Evolutionary conservation across 2,888 invertebrate genomes (phyloP), one percentile per base, ranked within the genome.

Genomic region (Lagria hirta): DNA sequence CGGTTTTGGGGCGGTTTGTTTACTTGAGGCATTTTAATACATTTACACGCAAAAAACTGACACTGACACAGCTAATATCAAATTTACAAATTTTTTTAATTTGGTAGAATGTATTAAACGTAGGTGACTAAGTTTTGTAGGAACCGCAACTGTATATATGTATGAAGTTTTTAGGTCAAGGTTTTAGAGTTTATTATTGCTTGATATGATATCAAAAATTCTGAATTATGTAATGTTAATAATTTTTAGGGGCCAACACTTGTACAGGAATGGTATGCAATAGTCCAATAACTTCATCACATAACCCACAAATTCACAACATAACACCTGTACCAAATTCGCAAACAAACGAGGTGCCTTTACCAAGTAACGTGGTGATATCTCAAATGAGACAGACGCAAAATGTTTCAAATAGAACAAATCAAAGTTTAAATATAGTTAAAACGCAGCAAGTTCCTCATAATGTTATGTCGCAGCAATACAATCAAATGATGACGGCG

Each of bases 281-380:
- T 48, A 69, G 66, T 56, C 67, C 68, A 2, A 56, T 63, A 14
- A 57, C 63, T 13, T 55, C 64, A 3, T 49, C 58, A 24, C 63
- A 61, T 35, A 55, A 54, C 34, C 54, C 60, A 15, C 60, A 59
- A 32, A 54, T 57, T 21, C 55, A 52, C 28, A 61, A 60, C 49
- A 48, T 58, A 20, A 57, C 61, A 42, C 43, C 56, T 29, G 51
- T 62, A 28, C 47, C 61, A 13, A 65, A 58, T 54, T 57, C 63
- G 20, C 64, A 64, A 59, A 55, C 61, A 21, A 64, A 64, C 48
- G 71, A 71, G 56, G 68, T 73, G 60, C 71, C 70, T 58, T 62
- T 72, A 57, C 69, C 72, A 26, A 71, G 71, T 57, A 72, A 70
- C 59, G 57, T 71, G 43, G 57, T 64, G 34, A 50, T 55, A 28